Evolutionary conservation across 2,888 invertebrate species (phyloP).

Genomic region (Thysanoteuthis rhombus): DNA sequence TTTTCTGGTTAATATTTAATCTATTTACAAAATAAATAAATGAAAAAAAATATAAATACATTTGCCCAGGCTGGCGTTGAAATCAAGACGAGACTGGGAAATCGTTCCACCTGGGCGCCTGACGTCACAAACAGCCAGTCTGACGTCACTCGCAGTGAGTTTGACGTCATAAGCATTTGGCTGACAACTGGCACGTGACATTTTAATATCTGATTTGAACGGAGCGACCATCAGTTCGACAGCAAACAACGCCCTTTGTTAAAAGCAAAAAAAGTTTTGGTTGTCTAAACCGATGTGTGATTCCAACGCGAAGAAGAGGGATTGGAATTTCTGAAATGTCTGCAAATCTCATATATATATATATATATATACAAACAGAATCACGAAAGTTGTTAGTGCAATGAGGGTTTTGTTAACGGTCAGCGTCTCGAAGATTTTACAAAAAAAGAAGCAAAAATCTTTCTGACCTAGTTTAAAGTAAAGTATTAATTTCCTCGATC

Average conservation of each 20-base stretch:
- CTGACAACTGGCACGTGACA: slow-evolving; percentile 12
- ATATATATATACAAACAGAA: too few relatives aligned
- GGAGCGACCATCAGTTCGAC: not conserved
- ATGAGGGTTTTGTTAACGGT: too few relatives aligned
- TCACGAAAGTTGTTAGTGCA: too few relatives aligned
- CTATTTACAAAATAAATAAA: not conserved
- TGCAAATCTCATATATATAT: not conserved
- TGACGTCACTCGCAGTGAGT: not conserved
- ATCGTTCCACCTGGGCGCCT: not conserved
- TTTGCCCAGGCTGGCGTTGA: not conserved
- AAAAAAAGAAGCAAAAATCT: too few relatives aligned
- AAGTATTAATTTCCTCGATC: too few relatives aligned
- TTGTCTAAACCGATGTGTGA: not conserved
- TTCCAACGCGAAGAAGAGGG: not conserved
- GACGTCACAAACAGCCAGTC: not conserved
- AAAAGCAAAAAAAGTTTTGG: not conserved
- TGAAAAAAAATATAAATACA: not conserved
- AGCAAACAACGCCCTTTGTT: not conserved
- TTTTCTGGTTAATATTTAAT: not conserved
- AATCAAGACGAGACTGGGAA: not conserved
- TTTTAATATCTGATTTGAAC: not conserved
- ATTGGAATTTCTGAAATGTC: not conserved
- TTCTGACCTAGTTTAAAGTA: too few relatives aligned
- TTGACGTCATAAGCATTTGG: not conserved
- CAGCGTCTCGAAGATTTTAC: too few relatives aligned